A percentile compares a stretch with the other conserved stretches of the same genome.
phyloP scores from a whole-genome alignment of 2,888 invertebrate species.

The Pristionchus entomophagus region DNA sequence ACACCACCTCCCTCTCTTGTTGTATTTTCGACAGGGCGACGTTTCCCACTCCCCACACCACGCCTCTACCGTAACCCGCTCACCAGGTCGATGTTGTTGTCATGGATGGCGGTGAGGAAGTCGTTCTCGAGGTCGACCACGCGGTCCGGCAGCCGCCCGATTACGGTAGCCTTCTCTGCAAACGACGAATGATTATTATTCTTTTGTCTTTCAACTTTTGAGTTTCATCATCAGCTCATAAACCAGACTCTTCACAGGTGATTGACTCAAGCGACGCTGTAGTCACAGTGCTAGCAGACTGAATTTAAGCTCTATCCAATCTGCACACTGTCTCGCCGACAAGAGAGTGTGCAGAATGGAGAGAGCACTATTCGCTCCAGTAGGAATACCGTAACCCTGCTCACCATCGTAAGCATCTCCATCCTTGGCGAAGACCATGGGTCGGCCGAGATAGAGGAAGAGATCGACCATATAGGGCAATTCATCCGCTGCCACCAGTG shows the following conservation, averaged over 20 bases:
- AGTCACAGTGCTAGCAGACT: too few relatives aligned
- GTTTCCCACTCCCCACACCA: background rate
- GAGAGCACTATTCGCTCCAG: too few relatives aligned
- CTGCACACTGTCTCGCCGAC: too few relatives aligned
- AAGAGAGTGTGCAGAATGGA: too few relatives aligned
- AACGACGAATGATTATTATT: background rate
- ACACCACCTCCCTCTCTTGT: background rate
- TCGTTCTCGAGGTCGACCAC: slow-evolving; percentile 88
- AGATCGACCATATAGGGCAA: slow-evolving; percentile 93
- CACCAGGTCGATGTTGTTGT: slow-evolving; percentile 85
- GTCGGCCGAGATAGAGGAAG: slow-evolving; percentile 90
- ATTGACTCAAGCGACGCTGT: too few relatives aligned
- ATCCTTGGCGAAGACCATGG: slow-evolving; percentile 80
- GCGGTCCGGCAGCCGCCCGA: slow-evolving; percentile 88
- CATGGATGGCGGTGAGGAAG: slow-evolving; percentile 85
- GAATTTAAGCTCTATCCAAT: too few relatives aligned
- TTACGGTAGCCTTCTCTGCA: slow-evolving; percentile 76
- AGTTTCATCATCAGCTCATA: too few relatives aligned
- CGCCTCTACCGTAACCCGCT: slow-evolving; percentile 34
- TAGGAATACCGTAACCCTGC: slow-evolving; percentile 3
- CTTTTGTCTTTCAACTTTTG: too few relatives aligned
- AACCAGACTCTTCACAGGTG: too few relatives aligned
- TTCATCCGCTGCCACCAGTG: slow-evolving; percentile 91
- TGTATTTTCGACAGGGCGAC: slow-evolving; percentile 7
- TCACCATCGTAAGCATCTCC: slow-evolving; percentile 61